phyloP scores from a whole-genome alignment of 2,888 invertebrate species.

The Ditylenchus weischeri region DNA sequence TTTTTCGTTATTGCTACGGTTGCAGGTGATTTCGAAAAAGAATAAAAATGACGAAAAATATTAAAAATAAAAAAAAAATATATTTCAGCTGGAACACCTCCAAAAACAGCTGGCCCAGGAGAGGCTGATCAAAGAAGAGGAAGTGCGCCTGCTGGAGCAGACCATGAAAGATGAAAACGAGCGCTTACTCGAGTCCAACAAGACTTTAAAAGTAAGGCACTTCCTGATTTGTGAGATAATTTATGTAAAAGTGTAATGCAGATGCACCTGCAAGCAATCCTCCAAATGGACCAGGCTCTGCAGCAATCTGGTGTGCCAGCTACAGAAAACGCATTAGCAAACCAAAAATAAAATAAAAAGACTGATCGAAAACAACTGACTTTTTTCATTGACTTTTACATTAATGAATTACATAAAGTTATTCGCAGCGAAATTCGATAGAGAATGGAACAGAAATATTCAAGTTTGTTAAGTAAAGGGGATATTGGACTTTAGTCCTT shows the following conservation, averaged over 20 bases:
- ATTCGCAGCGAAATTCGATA: no score
- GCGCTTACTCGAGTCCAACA: constrained; percentile 47
- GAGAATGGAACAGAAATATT: no score
- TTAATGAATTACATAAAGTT: no score
- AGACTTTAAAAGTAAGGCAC: constrained; percentile 42
- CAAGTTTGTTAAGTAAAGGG: no score
- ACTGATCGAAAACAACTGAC: no score
- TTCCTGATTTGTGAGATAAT: neutral
- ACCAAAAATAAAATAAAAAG: no score
- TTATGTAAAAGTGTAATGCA: constrained; percentile 21
- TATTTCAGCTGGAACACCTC: constrained; percentile 47
- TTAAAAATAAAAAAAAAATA: constrained; percentile 5
- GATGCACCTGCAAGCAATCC: constrained; percentile 53
- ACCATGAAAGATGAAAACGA: constrained; percentile 54
- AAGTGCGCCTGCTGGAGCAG: constrained; percentile 50
- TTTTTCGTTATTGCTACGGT: no score
- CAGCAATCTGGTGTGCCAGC: neutral
- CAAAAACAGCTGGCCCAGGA: constrained; percentile 48
- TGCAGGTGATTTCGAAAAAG: no score
- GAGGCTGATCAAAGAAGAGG: constrained; percentile 48
- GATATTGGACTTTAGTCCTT: no score
- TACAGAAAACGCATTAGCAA: neutral
- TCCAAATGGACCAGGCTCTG: constrained; percentile 48
- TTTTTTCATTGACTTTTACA: no score
- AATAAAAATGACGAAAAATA: no score